Evolutionary conservation across 2,797 vertebrate species (phyloP).

Genomic region (Mico argentatus): DNA sequence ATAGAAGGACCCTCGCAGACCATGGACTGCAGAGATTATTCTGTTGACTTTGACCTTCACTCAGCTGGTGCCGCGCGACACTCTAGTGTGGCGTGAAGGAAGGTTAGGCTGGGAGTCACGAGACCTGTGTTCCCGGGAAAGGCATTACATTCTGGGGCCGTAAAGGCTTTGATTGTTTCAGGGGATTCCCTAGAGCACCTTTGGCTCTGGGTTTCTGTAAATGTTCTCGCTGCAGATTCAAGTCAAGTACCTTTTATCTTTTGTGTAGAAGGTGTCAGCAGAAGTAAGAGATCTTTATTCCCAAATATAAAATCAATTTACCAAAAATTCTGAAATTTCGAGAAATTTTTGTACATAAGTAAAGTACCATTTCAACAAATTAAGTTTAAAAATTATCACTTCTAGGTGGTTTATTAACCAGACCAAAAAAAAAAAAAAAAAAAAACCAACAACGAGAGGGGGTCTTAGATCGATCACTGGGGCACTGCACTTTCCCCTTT

Average conservation of each 20-base stretch:
- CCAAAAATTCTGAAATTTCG: not conserved
- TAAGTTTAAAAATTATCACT: slow-evolving; percentile 63
- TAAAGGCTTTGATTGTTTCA: not conserved
- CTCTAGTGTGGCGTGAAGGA: not conserved
- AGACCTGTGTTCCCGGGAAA: not conserved
- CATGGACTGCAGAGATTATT: not conserved
- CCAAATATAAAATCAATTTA: not conserved
- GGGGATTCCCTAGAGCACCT: not conserved
- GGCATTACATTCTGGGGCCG: not conserved
- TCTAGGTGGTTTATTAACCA: slow-evolving; percentile 69
- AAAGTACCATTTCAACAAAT: slow-evolving; percentile 36
- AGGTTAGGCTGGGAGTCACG: not conserved
- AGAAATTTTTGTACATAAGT: not conserved
- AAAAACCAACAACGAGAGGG: not conserved
- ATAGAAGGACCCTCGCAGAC: not conserved
- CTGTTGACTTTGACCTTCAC: slow-evolving; percentile 45
- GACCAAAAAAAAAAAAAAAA: slow-evolving; percentile 14
- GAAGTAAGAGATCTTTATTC: not conserved
- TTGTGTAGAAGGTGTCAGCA: not conserved
- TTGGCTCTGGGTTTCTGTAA: not conserved
- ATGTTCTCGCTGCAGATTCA: not conserved
- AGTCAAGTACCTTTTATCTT: not conserved
- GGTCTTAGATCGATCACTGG: slow-evolving; percentile 31
- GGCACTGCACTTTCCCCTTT: slow-evolving; percentile 60
- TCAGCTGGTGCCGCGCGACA: not conserved